These are phyloP conservation scores for Heptranchias perlo DNA, from an alignment of 2,113 vertebrate species.

Conservation along the genomic window DNA sequence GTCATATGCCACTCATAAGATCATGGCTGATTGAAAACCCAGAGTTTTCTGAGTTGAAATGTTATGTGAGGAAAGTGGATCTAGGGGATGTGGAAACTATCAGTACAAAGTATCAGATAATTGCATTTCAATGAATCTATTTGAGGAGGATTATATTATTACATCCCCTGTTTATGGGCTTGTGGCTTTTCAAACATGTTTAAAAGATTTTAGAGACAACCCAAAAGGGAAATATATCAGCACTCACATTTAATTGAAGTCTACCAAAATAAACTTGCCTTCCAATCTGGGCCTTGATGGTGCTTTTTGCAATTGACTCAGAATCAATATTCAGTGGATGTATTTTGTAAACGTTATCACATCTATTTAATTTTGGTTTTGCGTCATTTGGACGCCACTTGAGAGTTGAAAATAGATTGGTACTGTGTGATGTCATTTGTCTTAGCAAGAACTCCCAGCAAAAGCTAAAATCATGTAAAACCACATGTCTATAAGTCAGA, in stretches of 20 bases:
- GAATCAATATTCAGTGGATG: background rate
- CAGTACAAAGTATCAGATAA: background rate
- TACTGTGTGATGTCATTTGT: background rate
- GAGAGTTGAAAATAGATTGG: background rate
- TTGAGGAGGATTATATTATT: background rate
- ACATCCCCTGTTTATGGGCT: background rate
- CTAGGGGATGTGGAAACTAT: no score
- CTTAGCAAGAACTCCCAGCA: background rate
- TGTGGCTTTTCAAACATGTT: background rate
- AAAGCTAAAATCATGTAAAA: background rate
- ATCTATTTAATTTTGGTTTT: background rate
- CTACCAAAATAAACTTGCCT: background rate
- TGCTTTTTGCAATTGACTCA: slow-evolving; percentile 10
- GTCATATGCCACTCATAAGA: no score
- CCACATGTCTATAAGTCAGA: background rate
- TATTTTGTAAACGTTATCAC: background rate
- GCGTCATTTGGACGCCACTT: background rate
- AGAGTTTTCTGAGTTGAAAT: background rate
- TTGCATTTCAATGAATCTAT: background rate
- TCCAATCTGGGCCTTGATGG: background rate
- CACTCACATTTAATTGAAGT: background rate
- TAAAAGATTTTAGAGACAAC: background rate
- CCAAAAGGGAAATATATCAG: background rate
- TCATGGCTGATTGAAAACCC: background rate
- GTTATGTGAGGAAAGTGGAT: background rate